A percentile compares a stretch with the other conserved stretches of the same genome.
phyloP scores from a whole-genome alignment of 2,113 vertebrate genomes.

The Phyllostomus hastatus region DNA sequence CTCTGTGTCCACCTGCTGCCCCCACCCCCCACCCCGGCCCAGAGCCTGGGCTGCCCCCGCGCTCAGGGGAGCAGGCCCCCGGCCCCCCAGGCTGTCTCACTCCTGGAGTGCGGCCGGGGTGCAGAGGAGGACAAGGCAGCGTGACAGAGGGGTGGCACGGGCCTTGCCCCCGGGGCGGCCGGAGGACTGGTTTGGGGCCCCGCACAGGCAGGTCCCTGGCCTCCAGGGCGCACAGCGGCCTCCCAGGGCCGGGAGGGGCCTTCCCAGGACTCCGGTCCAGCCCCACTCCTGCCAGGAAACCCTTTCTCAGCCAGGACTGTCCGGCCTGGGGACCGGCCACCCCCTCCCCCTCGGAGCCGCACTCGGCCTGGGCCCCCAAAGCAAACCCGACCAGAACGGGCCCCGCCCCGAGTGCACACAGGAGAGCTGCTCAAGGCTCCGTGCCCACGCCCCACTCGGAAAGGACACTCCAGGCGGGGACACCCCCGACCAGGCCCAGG shows the following conservation, averaged over 20 bases:
- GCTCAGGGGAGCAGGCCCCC: not conserved
- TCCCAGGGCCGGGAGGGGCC: too few relatives aligned
- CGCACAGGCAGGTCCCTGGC: not conserved
- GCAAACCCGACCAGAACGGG: not conserved
- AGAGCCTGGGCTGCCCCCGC: not conserved
- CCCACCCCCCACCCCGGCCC: not conserved
- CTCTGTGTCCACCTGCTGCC: not conserved
- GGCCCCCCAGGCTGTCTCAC: not conserved
- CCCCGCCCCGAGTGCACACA: not conserved
- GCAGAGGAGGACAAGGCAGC: not conserved
- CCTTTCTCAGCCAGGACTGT: not conserved
- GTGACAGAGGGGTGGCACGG: fast-evolving
- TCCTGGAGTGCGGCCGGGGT: not conserved
- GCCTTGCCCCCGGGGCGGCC: not conserved
- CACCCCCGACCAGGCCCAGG: too few relatives aligned
- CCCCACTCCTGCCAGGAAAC: not conserved
- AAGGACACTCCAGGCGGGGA: constrained; percentile 28
- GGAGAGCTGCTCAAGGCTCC: not conserved
- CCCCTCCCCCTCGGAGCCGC: not conserved
- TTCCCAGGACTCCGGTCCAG: not conserved
- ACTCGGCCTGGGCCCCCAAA: not conserved
- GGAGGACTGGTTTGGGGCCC: not conserved
- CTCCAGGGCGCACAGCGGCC: not conserved
- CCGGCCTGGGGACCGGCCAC: not conserved
- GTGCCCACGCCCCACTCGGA: constrained; percentile 39